Evolutionary conservation across 1,140 invertebrate genomes (phyloP), one percentile per base, ranked within the genome.

Genomic region (Cylas formicarius): DNA sequence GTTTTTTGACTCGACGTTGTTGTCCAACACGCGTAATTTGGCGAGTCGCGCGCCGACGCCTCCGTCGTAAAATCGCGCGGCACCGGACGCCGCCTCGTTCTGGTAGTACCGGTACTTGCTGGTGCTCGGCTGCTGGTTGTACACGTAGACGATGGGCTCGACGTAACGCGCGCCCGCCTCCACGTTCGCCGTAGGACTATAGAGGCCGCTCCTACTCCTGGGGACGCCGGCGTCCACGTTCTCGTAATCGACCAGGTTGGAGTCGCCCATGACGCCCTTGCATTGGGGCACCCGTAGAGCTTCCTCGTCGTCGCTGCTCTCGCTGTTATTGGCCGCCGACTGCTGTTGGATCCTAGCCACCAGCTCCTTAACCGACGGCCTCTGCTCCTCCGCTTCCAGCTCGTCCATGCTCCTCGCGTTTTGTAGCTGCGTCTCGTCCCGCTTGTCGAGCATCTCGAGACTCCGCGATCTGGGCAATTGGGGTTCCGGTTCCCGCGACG

Each of bases 381-480:
- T 58, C 3, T 66, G 50, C 40, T 62, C 57, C 7, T 52, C 35
- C 13, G 57, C 59, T 10, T 68, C 62, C 19, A 65, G 24, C 42
- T 65, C 58, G 38, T 66, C 62, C 60, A 66, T 61, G 48, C 61
- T 65, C 61, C 61, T 58, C 16, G 61, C 53, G 8, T 52, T 31
- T 50, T 61, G 58, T 38, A 63, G 22, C 1, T 46, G 50, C 4
- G 45, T 50, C 20, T 48, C 48, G 26, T 53, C 65, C 44, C 53
- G 29, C 50, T 64, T 55, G 33, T 79, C 77, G 42, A 80, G 55
- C 40, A 80, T 55, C 47, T 81, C 78, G 38, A 81, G 61, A 58
- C 78, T 81, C 44, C 75, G 72, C 4, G 77, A 78, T 49, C 78
- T 62, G 19, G 77, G 75, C 19, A 81, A 61, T 2, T 78, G 73